Evolutionary conservation across 2,113 vertebrate species (phyloP).

Genomic region (Dipodomys stephensi): DNA sequence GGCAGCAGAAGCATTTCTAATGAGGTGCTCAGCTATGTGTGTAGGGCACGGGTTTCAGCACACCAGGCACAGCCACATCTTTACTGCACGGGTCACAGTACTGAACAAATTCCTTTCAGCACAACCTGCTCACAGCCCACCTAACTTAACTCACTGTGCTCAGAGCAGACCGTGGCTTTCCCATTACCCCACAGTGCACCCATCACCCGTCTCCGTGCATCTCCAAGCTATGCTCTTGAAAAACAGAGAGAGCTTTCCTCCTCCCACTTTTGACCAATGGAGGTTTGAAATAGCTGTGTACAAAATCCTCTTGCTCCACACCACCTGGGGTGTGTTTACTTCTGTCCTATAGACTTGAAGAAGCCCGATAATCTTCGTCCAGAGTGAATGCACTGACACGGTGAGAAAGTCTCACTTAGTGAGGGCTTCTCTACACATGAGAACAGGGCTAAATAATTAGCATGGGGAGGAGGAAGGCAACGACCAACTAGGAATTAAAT

Average conservation of each 20-base stretch:
- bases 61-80: not conserved
- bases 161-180: not conserved
- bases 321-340: not conserved
- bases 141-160: not conserved
- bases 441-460: slow-evolving; percentile 5
- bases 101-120: not conserved
- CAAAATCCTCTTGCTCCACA: not conserved
- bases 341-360: slow-evolving; percentile 14
- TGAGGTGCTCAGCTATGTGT: not conserved
- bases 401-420: slow-evolving; percentile 9
- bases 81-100: not conserved
- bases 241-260: not conserved
- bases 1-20: slow-evolving; percentile 13
- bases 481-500: slow-evolving; percentile 52
- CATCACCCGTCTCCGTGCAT: not conserved
- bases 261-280: not conserved
- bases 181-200: not conserved
- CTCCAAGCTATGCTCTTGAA: not conserved
- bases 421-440: slow-evolving; percentile 41
- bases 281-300: slow-evolving; percentile 38
- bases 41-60: slow-evolving; percentile 8
- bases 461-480: not conserved
- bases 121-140: not conserved
- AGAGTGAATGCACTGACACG: not conserved
- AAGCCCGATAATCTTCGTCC: slow-evolving; percentile 10